Evolutionary conservation across 2,888 invertebrate genomes (phyloP).

Genomic region (Xestia ashworthii): DNA sequence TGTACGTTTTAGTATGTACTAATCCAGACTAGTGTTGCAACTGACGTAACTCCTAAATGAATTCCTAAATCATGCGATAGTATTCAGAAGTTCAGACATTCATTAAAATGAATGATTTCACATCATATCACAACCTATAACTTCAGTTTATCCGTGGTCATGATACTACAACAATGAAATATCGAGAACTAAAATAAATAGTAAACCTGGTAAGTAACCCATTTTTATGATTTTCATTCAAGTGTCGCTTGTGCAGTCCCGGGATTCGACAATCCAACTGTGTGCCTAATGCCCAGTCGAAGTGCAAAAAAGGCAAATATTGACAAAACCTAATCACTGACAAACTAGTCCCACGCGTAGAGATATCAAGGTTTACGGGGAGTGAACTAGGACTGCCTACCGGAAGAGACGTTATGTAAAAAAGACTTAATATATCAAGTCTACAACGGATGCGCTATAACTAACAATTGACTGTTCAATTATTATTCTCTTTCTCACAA

Average conservation of each 20-base stretch:
- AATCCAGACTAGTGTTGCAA: not conserved
- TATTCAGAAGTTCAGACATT: not conserved
- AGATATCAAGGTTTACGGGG: not conserved
- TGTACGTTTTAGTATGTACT: not conserved
- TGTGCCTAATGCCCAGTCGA: not conserved
- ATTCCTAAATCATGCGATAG: not conserved
- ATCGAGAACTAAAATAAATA: not conserved
- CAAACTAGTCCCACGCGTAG: not conserved
- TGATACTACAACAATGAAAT: not conserved
- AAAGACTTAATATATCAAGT: not conserved
- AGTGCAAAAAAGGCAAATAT: not conserved
- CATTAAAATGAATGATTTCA: not conserved
- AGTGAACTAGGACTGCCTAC: not conserved
- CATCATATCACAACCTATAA: not conserved
- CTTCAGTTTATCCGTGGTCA: not conserved
- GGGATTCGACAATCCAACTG: not conserved
- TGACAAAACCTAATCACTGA: not conserved
- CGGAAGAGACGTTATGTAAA: not conserved
- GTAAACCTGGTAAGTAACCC: not conserved
- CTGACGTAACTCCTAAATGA: not conserved
- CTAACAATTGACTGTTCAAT: not conserved
- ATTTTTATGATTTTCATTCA: not conserved
- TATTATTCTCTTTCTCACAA: not conserved
- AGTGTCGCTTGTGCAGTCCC: not conserved
- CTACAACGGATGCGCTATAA: not conserved